These are phyloP conservation scores for Mellilla xanthometata DNA, from an alignment of 2,888 invertebrate species.

Conservation along the genomic window DNA sequence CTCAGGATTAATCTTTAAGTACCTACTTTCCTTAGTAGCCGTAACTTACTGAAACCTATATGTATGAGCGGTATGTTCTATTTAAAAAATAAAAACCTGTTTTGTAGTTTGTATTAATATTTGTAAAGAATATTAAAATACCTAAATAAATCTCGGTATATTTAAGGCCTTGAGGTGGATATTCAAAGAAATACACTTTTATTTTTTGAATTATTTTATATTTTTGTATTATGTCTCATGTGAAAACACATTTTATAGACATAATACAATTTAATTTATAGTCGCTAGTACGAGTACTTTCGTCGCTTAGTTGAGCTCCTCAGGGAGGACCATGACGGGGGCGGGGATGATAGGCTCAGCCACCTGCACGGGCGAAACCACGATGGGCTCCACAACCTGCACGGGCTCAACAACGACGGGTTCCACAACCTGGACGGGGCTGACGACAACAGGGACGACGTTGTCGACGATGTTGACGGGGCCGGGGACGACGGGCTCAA, in stretches of 20 bases:
- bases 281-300: slow-evolving; percentile 6
- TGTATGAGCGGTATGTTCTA: too few species aligned
- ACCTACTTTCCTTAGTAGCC: too few species aligned
- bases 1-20: too few species aligned
- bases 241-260: slow-evolving; percentile 13
- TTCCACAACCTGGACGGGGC: slow-evolving; percentile 24
- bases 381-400: too few species aligned
- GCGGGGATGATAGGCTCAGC: slow-evolving; percentile 43
- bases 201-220: slow-evolving; percentile 12
- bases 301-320: slow-evolving; percentile 42
- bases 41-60: too few species aligned
- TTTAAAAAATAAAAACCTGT: too few species aligned
- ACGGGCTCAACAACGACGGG: slow-evolving; percentile 30
- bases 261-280: slow-evolving; percentile 12
- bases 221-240: slow-evolving; percentile 13
- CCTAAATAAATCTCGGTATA: too few species aligned
- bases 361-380: too few species aligned
- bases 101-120: too few species aligned
- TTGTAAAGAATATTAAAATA: too few species aligned
- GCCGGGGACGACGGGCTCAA: slow-evolving; percentile 16
- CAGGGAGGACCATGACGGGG: slow-evolving; percentile 46
- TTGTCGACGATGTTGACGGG: slow-evolving; percentile 21
- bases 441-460: slow-evolving; percentile 16
- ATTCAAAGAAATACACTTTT: too few species aligned
- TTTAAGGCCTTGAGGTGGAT: too few species aligned